These are phyloP conservation scores for Cercopithecus hamlyni DNA, from an alignment of 2,797 vertebrate species.

Conservation along the genomic window DNA sequence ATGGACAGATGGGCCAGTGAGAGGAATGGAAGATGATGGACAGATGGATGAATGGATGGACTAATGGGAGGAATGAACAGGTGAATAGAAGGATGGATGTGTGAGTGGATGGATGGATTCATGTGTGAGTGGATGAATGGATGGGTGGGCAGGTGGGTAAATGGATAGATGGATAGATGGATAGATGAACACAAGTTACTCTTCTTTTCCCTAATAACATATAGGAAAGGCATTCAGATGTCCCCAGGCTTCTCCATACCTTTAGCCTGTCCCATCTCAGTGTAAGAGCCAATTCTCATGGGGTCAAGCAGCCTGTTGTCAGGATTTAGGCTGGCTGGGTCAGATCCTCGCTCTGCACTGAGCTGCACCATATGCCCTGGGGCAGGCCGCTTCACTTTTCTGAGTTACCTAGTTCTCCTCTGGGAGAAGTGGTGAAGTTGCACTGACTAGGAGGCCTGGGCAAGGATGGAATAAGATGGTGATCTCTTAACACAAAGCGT, in stretches of 20 bases:
- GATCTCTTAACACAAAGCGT: neutral
- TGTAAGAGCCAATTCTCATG: neutral
- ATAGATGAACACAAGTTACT: neutral
- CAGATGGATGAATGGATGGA: too few relatives aligned
- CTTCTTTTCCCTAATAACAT: neutral
- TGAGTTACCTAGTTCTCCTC: neutral
- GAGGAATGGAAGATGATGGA: neutral
- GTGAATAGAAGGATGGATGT: fast-evolving
- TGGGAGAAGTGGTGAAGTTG: neutral
- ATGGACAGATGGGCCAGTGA: neutral
- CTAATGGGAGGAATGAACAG: neutral
- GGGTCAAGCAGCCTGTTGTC: neutral
- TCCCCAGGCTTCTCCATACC: neutral
- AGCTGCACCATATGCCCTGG: fast-evolving
- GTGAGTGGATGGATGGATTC: neutral
- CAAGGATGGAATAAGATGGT: fast-evolving
- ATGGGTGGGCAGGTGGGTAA: neutral
- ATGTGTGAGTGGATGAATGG: neutral
- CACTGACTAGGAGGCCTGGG: fast-evolving
- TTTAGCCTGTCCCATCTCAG: neutral
- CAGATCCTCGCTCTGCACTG: neutral
- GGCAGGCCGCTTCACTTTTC: neutral
- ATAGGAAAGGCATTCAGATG: neutral
- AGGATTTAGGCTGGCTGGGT: neutral
- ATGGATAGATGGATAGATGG: neutral